Conservation (phyloP, 2,797 vertebrate species). For the Sebastes trivittatus region DNA sequence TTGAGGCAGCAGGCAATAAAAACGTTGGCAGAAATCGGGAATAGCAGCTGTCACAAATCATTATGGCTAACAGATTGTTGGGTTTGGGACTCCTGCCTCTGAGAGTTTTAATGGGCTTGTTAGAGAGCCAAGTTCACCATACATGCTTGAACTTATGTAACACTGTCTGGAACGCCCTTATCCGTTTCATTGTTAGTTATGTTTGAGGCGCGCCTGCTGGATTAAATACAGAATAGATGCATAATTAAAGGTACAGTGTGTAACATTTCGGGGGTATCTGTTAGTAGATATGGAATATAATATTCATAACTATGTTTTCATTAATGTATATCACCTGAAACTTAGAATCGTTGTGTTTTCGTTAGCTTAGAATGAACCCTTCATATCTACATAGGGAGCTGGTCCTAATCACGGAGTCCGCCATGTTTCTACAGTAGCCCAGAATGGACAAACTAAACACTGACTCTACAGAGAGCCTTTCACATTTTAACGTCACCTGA, state of each 20-base stretch:
- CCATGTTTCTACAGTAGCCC: too few species aligned
- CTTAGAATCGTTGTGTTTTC: too few species aligned
- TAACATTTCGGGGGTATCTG: too few species aligned
- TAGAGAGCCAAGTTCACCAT: constrained; percentile 22
- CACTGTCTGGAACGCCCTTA: constrained; percentile 10
- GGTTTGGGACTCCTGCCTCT: constrained; percentile 36
- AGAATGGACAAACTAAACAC: too few species aligned
- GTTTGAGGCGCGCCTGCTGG: constrained; percentile 2
- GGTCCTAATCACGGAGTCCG: too few species aligned
- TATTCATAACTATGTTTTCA: too few species aligned
- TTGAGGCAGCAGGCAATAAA: constrained; percentile 27
- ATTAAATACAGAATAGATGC: constrained; percentile 12
- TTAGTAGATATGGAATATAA: rapidly evolving
- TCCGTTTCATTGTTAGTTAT: background rate
- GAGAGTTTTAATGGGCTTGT: constrained; percentile 31
- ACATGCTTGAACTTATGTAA: constrained; percentile 40
- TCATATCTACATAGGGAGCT: too few species aligned
- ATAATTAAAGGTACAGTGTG: too few species aligned
- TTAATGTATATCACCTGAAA: too few species aligned
- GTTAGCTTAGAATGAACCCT: too few species aligned
- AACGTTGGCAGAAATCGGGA: constrained; percentile 13
- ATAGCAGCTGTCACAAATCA: constrained; percentile 35
- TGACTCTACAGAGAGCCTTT: too few species aligned
- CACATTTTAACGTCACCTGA: too few species aligned
- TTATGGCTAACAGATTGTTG: constrained; percentile 12